Evolutionary conservation across 1,140 invertebrate genomes (phyloP).

Genomic region (Bacillus rossius): DNA sequence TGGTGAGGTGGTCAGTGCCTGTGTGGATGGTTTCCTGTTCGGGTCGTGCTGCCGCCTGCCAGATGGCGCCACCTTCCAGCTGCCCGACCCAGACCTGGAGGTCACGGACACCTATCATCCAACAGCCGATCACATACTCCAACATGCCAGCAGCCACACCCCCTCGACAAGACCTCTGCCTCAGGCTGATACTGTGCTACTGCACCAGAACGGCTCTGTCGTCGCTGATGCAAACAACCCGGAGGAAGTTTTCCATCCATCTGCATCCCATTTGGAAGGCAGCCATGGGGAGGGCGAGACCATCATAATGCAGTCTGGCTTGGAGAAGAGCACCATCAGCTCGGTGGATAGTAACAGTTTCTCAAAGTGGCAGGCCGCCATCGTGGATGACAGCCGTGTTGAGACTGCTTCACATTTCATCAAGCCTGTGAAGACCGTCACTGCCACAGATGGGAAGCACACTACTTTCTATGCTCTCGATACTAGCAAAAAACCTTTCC

Average conservation of each 20-base stretch:
- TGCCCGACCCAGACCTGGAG: background rate
- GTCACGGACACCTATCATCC: background rate
- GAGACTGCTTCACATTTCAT: background rate
- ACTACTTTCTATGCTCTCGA: no score
- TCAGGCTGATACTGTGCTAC: constrained; percentile 56
- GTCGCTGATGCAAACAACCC: constrained; percentile 52
- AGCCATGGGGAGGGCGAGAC: no score
- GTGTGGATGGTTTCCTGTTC: constrained; percentile 88
- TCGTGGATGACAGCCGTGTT: background rate
- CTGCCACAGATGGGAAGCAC: no score
- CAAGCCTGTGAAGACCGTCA: background rate
- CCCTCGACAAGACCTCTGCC: constrained; percentile 13
- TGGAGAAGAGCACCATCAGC: constrained; percentile 17
- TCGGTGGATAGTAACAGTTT: no score
- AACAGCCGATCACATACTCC: background rate
- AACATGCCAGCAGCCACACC: background rate
- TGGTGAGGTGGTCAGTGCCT: constrained; percentile 80
- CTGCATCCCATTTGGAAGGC: constrained; percentile 3
- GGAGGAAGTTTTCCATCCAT: constrained; percentile 45
- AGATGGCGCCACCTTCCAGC: constrained; percentile 19
- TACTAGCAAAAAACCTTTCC: no score
- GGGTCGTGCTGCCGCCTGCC: constrained; percentile 80
- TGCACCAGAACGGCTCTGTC: constrained; percentile 54
- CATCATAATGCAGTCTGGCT: no score
- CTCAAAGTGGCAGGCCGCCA: background rate